Evolutionary conservation across 2,797 vertebrate species (phyloP).

Genomic region (Poecilia gillii): DNA sequence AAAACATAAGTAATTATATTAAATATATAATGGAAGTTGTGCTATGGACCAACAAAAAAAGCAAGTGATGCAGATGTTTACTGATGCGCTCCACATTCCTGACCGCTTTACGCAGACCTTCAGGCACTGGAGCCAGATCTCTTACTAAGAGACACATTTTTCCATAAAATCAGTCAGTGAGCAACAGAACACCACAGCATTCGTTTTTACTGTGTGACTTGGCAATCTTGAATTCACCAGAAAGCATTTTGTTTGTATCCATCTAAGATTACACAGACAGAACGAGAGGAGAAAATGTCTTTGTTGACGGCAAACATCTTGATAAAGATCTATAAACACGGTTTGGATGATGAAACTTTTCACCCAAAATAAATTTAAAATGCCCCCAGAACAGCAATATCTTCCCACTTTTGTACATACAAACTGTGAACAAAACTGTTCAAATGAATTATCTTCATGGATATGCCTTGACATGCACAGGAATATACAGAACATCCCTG

Average conservation of each 20-base stretch:
- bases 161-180: background rate
- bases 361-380: constrained; percentile 47
- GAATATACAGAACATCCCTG: constrained; percentile 52
- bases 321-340: constrained; percentile 38
- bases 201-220: background rate
- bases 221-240: constrained; percentile 6
- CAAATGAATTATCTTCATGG: constrained; percentile 32
- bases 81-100: background rate
- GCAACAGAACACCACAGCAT: background rate
- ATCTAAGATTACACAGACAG: background rate
- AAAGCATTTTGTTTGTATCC: constrained; percentile 17
- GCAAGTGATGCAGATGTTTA: background rate
- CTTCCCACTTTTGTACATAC: constrained; percentile 1
- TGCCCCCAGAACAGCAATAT: constrained; percentile 12
- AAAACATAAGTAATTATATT: too few relatives aligned
- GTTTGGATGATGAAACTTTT: constrained; percentile 16
- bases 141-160: background rate
- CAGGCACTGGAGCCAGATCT: background rate
- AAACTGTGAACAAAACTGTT: constrained; percentile 32
- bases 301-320: constrained; percentile 23
- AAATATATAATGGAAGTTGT: background rate
- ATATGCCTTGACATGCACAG: constrained; percentile 18
- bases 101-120: background rate
- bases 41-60: background rate
- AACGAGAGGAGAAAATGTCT: constrained; percentile 11